phyloP scores from a whole-genome alignment of 2,797 vertebrate genomes.

The Pelochelys cantorii region DNA sequence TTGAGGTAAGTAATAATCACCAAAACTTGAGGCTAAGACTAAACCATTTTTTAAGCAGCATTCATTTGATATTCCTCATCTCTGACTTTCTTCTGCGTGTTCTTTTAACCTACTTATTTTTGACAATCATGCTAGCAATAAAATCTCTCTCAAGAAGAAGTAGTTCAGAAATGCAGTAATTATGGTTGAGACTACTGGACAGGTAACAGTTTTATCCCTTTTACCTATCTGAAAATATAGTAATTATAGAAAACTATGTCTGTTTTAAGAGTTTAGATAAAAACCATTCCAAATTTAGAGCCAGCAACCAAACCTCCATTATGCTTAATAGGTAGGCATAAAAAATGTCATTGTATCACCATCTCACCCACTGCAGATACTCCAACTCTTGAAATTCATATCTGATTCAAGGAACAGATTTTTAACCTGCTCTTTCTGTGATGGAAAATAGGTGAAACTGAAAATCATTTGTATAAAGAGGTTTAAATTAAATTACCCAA shows the following conservation, averaged over 20 bases:
- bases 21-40: background rate
- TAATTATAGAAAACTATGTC: slow-evolving; percentile 74
- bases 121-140: slow-evolving; percentile 26
- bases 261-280: slow-evolving; percentile 74
- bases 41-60: background rate
- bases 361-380: slow-evolving; percentile 35
- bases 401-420: slow-evolving; percentile 32
- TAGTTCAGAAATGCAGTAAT: slow-evolving; percentile 40
- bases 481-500: background rate
- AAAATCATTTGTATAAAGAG: background rate
- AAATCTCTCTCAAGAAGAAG: slow-evolving; percentile 53
- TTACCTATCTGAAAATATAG: slow-evolving; percentile 49
- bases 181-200: slow-evolving; percentile 38
- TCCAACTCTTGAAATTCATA: slow-evolving; percentile 48
- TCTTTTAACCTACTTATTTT: slow-evolving; percentile 38
- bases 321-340: slow-evolving; percentile 76
- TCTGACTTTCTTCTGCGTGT: background rate
- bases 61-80: slow-evolving; percentile 1
- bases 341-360: slow-evolving; percentile 69
- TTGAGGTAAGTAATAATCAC: accelerated
- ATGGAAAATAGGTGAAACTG: background rate
- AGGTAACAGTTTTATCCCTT: slow-evolving; percentile 66
- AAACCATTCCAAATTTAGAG: slow-evolving; percentile 75
- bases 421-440: slow-evolving; percentile 8
- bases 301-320: slow-evolving; percentile 75